These are phyloP conservation scores for Agrotis ipsilon DNA, from an alignment of 2,888 invertebrate genomes.

Conservation along the genomic window DNA sequence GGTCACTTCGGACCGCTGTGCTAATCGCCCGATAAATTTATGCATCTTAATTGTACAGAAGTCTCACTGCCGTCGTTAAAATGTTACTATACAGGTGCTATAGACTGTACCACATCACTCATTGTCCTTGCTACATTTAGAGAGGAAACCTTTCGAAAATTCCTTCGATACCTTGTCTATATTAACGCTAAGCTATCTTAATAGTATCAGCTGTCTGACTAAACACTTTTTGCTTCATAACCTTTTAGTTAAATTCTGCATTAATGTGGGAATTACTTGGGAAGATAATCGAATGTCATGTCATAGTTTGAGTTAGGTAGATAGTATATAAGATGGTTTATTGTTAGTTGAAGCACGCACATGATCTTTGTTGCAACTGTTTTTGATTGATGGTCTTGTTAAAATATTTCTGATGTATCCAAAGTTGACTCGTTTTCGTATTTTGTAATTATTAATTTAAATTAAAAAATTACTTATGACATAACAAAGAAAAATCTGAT, in stretches of 20 bases:
- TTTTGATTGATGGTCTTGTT: slow-evolving; percentile 23
- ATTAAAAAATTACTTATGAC: too few relatives aligned
- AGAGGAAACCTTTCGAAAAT: slow-evolving; percentile 82
- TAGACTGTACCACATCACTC: slow-evolving; percentile 44
- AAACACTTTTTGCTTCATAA: slow-evolving; percentile 41
- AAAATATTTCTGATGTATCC: slow-evolving; percentile 1
- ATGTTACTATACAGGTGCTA: too few relatives aligned
- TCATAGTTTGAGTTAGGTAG: slow-evolving; percentile 13
- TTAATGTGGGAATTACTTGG: slow-evolving; percentile 19
- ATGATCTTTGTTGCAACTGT: background rate
- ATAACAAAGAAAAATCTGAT: too few relatives aligned
- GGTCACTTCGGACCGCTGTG: too few relatives aligned
- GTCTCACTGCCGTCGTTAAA: slow-evolving; percentile 1
- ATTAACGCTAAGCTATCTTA: slow-evolving; percentile 41
- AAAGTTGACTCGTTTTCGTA: too few relatives aligned
- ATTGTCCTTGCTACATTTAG: slow-evolving; percentile 81
- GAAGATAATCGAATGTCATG: slow-evolving; percentile 49
- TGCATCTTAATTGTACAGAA: too few relatives aligned
- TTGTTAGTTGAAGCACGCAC: background rate
- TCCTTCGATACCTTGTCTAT: slow-evolving; percentile 63
- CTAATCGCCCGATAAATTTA: too few relatives aligned
- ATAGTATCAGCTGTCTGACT: slow-evolving; percentile 38
- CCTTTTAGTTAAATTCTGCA: slow-evolving; percentile 23
- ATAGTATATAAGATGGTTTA: slow-evolving; percentile 7
- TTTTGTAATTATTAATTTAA: too few relatives aligned